Percentiles rank a stretch among this genome's conserved stretches.
Conservation (phyloP, 2,888 invertebrate genomes). For the Calliphora vomitoria region DNA sequence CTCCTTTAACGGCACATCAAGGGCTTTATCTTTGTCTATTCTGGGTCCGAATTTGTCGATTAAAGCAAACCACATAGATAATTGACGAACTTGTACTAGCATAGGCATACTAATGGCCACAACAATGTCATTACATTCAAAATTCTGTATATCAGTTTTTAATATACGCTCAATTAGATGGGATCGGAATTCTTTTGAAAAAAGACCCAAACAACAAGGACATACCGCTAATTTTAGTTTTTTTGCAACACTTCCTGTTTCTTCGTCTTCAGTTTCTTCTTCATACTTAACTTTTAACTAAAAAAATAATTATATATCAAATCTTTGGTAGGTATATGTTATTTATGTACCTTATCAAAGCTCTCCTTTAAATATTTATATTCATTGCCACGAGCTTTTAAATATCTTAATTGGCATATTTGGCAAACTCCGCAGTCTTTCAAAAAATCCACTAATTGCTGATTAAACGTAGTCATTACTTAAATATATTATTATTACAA, state of each 20-base stretch:
- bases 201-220: slow-evolving; percentile 89
- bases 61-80: slow-evolving; percentile 87
- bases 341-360: slow-evolving; percentile 85
- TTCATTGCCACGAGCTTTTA: slow-evolving; percentile 86
- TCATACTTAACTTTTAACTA: slow-evolving; percentile 74
- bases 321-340: background rate
- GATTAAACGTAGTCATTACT: slow-evolving; percentile 84
- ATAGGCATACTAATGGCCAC: slow-evolving; percentile 90
- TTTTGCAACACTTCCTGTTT: slow-evolving; percentile 34
- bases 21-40: slow-evolving; percentile 82
- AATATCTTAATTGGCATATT: slow-evolving; percentile 89
- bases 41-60: slow-evolving; percentile 85
- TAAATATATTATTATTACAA: background rate
- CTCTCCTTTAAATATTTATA: slow-evolving; percentile 86
- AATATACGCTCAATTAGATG: slow-evolving; percentile 86
- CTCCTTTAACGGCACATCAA: slow-evolving; percentile 89
- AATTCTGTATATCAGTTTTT: slow-evolving; percentile 85
- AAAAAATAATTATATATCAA: background rate
- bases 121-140: slow-evolving; percentile 88
- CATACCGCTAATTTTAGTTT: slow-evolving; percentile 86
- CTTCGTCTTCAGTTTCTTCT: background rate
- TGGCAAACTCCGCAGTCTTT: slow-evolving; percentile 88
- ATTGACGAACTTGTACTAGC: slow-evolving; percentile 88
- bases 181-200: slow-evolving; percentile 86
- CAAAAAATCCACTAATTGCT: slow-evolving; percentile 85